These are phyloP conservation scores for Syrista parreyssii DNA, from an alignment of 2,888 invertebrate genomes.

Conservation along the genomic window DNA sequence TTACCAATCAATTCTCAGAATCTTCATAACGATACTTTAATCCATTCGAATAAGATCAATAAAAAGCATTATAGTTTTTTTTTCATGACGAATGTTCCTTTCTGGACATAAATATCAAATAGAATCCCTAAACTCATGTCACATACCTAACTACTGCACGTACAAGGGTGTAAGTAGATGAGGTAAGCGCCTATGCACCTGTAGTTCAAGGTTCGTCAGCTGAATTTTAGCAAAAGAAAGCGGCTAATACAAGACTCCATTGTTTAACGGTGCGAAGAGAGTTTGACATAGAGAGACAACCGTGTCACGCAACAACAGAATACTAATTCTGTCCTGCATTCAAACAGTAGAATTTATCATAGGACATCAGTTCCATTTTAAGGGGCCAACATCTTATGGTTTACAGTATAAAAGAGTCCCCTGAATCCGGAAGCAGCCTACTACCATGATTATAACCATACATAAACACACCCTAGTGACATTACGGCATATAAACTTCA, in stretches of 20 bases:
- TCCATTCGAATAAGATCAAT: background rate
- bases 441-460: background rate
- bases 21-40: background rate
- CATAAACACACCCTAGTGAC: background rate
- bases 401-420: background rate
- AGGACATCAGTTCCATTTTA: background rate
- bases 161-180: background rate
- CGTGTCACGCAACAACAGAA: slow-evolving; percentile 1
- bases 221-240: background rate
- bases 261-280: background rate
- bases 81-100: background rate
- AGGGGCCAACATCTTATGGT: background rate
- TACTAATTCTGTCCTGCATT: slow-evolving; percentile 21
- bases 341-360: background rate
- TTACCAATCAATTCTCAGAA: background rate
- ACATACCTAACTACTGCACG: background rate
- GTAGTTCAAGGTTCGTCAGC: background rate
- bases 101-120: background rate
- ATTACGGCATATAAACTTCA: background rate
- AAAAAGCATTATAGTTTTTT: background rate
- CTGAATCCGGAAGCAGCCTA: background rate
- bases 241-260: background rate
- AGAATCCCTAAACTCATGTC: background rate
- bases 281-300: background rate
- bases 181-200: background rate